A percentile compares a stretch with the other conserved stretches of the same genome.
phyloP scores from a whole-genome alignment of 2,888 invertebrate genomes.

The Erannis defoliaria region DNA sequence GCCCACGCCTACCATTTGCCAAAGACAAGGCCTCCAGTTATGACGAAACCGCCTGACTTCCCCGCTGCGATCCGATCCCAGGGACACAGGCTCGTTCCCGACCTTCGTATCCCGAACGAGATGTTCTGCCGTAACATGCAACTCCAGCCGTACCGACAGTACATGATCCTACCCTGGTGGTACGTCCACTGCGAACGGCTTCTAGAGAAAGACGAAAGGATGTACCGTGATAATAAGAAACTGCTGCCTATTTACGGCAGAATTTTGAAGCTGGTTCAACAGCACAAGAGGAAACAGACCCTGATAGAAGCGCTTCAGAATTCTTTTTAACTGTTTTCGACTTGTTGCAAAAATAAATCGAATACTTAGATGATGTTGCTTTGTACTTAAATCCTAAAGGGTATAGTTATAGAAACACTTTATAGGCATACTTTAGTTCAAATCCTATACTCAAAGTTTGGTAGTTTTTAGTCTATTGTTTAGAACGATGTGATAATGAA shows the following conservation, averaged over 20 bases:
- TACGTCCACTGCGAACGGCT: slow-evolving; percentile 9
- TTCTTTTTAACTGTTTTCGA: background rate
- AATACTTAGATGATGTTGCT: background rate
- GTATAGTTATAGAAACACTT: too few relatives aligned
- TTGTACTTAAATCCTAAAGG: too few relatives aligned
- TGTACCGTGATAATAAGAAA: background rate
- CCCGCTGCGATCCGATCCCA: background rate
- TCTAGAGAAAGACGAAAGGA: slow-evolving; percentile 4
- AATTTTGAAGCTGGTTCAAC: slow-evolving; percentile 5
- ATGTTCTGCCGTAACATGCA: slow-evolving; percentile 8
- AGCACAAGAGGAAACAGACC: slow-evolving; percentile 10
- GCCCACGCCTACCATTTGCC: slow-evolving; percentile 5
- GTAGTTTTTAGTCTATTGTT: too few relatives aligned
- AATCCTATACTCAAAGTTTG: too few relatives aligned
- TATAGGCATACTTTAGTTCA: too few relatives aligned
- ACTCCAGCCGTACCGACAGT: background rate
- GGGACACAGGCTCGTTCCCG: slow-evolving; percentile 1
- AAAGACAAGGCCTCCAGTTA: background rate
- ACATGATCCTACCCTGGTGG: slow-evolving; percentile 17
- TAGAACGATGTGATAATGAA: too few relatives aligned
- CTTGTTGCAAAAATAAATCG: background rate
- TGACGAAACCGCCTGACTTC: background rate
- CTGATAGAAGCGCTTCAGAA: background rate
- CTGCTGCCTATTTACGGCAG: slow-evolving; percentile 1
- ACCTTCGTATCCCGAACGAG: slow-evolving; percentile 15